phyloP scores from a whole-genome alignment of 2,888 invertebrate genomes.

The Sinodicranocentrus sp. region DNA sequence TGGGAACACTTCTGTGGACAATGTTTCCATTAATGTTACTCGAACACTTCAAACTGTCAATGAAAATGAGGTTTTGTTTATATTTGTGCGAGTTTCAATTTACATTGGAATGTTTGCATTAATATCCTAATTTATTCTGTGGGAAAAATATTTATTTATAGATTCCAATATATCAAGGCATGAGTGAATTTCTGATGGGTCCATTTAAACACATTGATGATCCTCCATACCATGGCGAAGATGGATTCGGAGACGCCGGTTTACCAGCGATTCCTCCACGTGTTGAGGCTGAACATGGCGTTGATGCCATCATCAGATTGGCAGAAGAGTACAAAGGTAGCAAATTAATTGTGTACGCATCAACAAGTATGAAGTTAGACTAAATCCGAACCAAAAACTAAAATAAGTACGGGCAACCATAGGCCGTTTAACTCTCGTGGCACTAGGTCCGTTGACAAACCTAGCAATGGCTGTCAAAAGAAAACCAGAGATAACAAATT shows the following conservation, averaged over 20 bases:
- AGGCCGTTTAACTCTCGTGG: constrained; percentile 74
- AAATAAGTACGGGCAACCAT: no score
- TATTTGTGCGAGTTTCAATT: no score
- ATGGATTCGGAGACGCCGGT: constrained; percentile 78
- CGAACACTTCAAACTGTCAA: constrained; percentile 77
- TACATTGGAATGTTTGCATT: no score
- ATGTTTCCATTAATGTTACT: constrained; percentile 85
- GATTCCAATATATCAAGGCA: constrained; percentile 74
- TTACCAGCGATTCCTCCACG: constrained; percentile 68
- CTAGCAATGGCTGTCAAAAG: constrained; percentile 86
- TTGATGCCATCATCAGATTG: constrained; percentile 75
- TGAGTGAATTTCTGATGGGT: constrained; percentile 63
- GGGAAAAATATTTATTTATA: no score
- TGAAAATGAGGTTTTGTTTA: constrained; percentile 19
- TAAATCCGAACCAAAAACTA: no score
- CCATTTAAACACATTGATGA: constrained; percentile 75
- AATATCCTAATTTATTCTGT: no score
- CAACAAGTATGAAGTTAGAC: no score
- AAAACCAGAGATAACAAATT: constrained; percentile 80
- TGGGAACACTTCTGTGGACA: constrained; percentile 86
- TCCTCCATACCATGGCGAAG: constrained; percentile 78
- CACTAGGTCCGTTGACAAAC: constrained; percentile 87
- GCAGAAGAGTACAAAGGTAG: constrained; percentile 73
- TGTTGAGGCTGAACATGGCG: constrained; percentile 71
- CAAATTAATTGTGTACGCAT: no score